These are phyloP conservation scores for Bombus difficillimus DNA, from an alignment of 1,140 invertebrate species.

Conservation along the genomic window DNA sequence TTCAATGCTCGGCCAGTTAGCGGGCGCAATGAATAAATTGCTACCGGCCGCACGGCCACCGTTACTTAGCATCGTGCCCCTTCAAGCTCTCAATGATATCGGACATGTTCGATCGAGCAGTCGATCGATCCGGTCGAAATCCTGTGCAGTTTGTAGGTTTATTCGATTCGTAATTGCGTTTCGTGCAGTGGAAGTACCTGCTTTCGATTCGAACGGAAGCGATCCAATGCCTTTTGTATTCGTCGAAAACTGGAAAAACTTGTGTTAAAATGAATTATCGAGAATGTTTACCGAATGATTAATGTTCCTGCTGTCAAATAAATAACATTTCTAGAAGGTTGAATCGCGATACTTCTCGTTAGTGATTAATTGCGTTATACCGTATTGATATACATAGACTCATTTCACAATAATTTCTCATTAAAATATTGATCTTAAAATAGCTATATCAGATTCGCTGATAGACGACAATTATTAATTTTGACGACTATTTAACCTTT, in stretches of 20 bases:
- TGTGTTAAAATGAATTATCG: not conserved
- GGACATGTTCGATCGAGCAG: not conserved
- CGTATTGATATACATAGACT: not conserved
- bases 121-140: slow-evolving; percentile 1
- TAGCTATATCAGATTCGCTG: not conserved
- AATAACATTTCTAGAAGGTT: not conserved
- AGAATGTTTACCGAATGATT: not conserved
- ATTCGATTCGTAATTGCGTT: not conserved
- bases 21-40: slow-evolving; percentile 83
- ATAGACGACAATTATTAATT: not conserved
- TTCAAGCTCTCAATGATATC: slow-evolving; percentile 42
- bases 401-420: not conserved
- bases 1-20: slow-evolving; percentile 81
- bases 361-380: no score
- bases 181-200: not conserved
- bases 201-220: not conserved
- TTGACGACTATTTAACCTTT: not conserved
- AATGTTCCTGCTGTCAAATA: not conserved
- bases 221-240: not conserved
- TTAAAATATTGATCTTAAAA: not conserved
- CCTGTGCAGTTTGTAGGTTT: not conserved
- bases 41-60: slow-evolving; percentile 80
- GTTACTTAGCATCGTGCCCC: slow-evolving; percentile 75
- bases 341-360: no score
- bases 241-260: not conserved